Conservation (phyloP, 2,797 vertebrate genomes). For the Neosalanx taihuensis region DNA sequence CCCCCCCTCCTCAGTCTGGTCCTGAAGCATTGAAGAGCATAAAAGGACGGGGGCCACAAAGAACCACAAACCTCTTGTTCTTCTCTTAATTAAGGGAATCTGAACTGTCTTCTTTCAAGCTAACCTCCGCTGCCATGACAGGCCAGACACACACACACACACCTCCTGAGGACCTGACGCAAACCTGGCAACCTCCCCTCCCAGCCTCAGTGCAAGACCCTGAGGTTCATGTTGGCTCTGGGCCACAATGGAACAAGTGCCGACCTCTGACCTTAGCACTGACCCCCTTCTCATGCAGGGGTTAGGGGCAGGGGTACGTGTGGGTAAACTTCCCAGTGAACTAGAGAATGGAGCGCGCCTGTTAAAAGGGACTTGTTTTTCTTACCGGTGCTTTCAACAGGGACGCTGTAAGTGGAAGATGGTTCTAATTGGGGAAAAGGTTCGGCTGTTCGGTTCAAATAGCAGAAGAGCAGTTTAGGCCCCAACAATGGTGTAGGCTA, state of each 20-base stretch:
- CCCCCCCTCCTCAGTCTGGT: conserved; percentile 58
- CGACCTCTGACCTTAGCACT: conserved; percentile 71
- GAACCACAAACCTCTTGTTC: conserved; percentile 66
- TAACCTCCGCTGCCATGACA: conserved; percentile 51
- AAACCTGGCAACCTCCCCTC: conserved; percentile 59
- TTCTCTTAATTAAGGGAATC: conserved; percentile 64
- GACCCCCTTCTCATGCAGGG: conserved; percentile 73
- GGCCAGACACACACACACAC: conserved; percentile 65
- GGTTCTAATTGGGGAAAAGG: conserved; percentile 74
- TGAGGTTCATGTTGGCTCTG: conserved; percentile 75
- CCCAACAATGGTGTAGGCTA: conserved; percentile 53
- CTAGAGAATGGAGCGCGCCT: conserved; percentile 72
- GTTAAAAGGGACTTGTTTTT: conserved; percentile 72
- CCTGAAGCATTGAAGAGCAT: conserved; percentile 62
- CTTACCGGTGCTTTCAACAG: conserved; percentile 55
- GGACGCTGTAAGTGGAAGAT: conserved; percentile 70
- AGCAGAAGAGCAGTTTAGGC: conserved; percentile 53
- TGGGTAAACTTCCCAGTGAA: conserved; percentile 77
- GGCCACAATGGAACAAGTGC: conserved; percentile 72
- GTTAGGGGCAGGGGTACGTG: conserved; percentile 78
- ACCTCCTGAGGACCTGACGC: conserved; percentile 64
- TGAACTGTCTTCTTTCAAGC: conserved; percentile 64
- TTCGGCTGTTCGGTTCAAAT: conserved; percentile 68
- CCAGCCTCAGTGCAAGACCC: conserved; percentile 53
- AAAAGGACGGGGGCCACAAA: conserved; percentile 61